These are phyloP conservation scores for Hyppa rectilinea DNA, from an alignment of 2,888 invertebrate genomes.

Conservation along the genomic window DNA sequence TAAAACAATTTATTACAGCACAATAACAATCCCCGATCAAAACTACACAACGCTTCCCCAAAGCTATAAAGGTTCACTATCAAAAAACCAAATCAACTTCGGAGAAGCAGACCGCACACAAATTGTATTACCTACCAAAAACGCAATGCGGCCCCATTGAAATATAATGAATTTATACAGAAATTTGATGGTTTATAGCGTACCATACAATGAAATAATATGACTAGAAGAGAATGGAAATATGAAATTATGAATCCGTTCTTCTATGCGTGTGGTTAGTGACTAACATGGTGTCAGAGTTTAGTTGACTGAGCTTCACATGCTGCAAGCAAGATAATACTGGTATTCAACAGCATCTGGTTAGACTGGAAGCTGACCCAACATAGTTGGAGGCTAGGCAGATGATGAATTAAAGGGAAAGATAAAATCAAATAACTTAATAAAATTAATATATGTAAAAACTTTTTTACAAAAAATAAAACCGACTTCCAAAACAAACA, in stretches of 20 bases:
- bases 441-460: too few species aligned
- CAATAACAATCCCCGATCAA: slow-evolving; percentile 9
- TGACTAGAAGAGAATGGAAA: slow-evolving; percentile 46
- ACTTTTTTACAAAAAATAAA: too few species aligned
- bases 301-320: too few species aligned
- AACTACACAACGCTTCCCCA: slow-evolving; percentile 27
- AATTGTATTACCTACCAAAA: slow-evolving; percentile 80
- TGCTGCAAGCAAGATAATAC: too few species aligned
- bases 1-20: slow-evolving; percentile 2
- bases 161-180: slow-evolving; percentile 82
- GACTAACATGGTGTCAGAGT: too few species aligned
- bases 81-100: slow-evolving; percentile 69
- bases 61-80: slow-evolving; percentile 55
- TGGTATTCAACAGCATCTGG: too few species aligned
- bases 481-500: too few species aligned
- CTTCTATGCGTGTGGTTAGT: too few species aligned
- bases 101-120: slow-evolving; percentile 71
- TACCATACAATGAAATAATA: slow-evolving; percentile 34
- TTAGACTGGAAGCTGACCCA: too few species aligned
- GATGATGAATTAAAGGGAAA: too few species aligned
- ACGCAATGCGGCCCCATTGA: slow-evolving; percentile 73
- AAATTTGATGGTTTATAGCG: slow-evolving; percentile 73
- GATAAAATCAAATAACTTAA: too few species aligned
- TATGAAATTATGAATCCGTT: background rate
- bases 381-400: too few species aligned